Base-by-base conservation (phyloP, 1,140 invertebrate genomes). In the Camponotus vicinus region DNA sequence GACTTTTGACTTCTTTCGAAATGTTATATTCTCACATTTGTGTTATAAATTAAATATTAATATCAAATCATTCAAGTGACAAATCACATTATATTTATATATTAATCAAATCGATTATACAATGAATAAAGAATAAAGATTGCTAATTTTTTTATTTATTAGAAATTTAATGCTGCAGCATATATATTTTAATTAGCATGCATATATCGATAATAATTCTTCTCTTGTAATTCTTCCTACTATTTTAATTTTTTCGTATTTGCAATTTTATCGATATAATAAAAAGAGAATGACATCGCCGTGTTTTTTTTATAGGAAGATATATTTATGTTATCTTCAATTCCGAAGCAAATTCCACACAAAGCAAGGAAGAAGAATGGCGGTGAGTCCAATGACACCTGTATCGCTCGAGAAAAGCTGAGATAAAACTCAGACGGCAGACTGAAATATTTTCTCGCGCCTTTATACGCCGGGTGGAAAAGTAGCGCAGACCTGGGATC, bases 391-490 rank as follows among this genome's bases (percentile, higher is more conserved):
- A 71, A 76, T 75, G 71, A 84, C 80, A 84, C 80, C 80, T 84
- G 80, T 84, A 59, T 76, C 70, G 52, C 57, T 83, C 34, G 66
- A 70, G 78, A 80, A 80, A 80, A 57, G 66, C 37, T 37, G 37
- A 80, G 49, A 70, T 80, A 70, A 70, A 80, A 80, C 77, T 80
- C 49, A 42, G 34, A 70, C 34, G 52, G 66, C 37, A 42, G 66
- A 80, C 78, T 70, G 66, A 80, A 70, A 52, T 70, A 80, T 80
- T 80, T 80, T 70, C 64, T 69, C 66, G 78, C 34, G 49, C 37
- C 77, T 80, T 80, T 80, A 52, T 80, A 21, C 34, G 57, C 3
- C 40, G 42, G 8, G 27, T 42, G 11, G 34, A 49, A 32, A 45
- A 49, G 42, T 64, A 64, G 37, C 45, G n/a, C 15, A 21, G 73